phyloP scores from a whole-genome alignment of 2,797 vertebrate species.

The Pseudochirops cupreus region DNA sequence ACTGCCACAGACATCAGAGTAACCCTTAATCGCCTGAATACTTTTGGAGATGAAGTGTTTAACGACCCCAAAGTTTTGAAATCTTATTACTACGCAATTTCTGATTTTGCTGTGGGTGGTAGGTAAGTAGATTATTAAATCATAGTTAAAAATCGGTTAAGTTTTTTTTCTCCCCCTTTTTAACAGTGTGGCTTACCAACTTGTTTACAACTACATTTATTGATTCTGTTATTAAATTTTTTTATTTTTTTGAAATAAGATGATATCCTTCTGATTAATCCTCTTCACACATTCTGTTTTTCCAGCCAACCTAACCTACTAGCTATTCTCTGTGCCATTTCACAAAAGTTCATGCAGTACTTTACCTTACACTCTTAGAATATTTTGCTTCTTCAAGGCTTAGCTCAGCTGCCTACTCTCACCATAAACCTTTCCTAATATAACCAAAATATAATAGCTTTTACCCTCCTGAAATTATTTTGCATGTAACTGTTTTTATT shows the following conservation, averaged over 20 bases:
- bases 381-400: neutral
- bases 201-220: constrained; percentile 8
- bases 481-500: neutral
- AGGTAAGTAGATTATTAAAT: constrained; percentile 87
- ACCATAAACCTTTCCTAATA: neutral
- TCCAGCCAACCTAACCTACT: neutral
- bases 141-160: constrained; percentile 10
- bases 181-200: neutral
- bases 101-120: constrained; percentile 98
- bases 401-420: neutral
- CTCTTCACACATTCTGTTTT: neutral
- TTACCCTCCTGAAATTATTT: neutral
- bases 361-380: neutral
- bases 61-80: constrained; percentile 99
- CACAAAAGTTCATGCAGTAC: neutral
- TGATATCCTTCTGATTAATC: neutral
- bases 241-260: neutral
- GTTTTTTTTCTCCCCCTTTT: constrained; percentile 39
- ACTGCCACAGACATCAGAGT: constrained; percentile 98
- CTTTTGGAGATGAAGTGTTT: constrained; percentile 98
- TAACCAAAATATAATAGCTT: neutral
- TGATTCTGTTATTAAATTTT: neutral
- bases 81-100: constrained; percentile 99
- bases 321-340: neutral
- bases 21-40: constrained; percentile 97